Evolutionary conservation across 2,797 vertebrate species (phyloP), one percentile per base, ranked within the genome.

Genomic region (Chiloscyllium punctatum): DNA sequence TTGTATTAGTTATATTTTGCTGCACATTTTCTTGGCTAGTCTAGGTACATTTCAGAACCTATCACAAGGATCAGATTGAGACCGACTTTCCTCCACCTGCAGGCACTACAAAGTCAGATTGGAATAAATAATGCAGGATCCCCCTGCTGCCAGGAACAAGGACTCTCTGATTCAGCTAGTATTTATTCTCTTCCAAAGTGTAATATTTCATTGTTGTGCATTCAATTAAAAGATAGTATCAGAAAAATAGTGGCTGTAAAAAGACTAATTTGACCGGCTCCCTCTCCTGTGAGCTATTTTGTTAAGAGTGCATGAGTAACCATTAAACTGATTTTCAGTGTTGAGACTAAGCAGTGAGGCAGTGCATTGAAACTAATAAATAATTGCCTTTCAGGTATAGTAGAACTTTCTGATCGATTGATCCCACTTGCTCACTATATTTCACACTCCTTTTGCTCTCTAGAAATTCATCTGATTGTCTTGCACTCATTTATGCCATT

Each of bases 171-270:
- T 92, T 42, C 66, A 92, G 69, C 90, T n/a, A 92, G 37, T 92
- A 66, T 69, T 92, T 92, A 69, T 92, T 92, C 66, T 33, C 57
- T 37, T 91, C 23, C 62, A 68, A 21, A 6, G 62, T 92, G 90
- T 68, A 92, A 37, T 57, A 91, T 66, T 66, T 91, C 33, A 37
- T 62, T 91, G n/a, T 37, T 91, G 0, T 33, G 16, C 53, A 42
- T 92, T 92, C 90, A 92, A 92, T 92, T 69, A 69, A 92, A 42
- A 69, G 33, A 68, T 69, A 69, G 30, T 90, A 92, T 11, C 90
- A 25, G 90, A 62, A 42, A 69, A 92, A 92, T 69, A 69, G 21
- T 92, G 66, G 8, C 62, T 9, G 3, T 15, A 18, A 42, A 69
- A 92, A 69, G 66, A 92, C 3, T 25, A 69, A 37, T 92, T 92